Evolutionary conservation across 2,113 vertebrate genomes (phyloP), one percentile per base, ranked within the genome.

Genomic region (Porphyrio hochstetteri): DNA sequence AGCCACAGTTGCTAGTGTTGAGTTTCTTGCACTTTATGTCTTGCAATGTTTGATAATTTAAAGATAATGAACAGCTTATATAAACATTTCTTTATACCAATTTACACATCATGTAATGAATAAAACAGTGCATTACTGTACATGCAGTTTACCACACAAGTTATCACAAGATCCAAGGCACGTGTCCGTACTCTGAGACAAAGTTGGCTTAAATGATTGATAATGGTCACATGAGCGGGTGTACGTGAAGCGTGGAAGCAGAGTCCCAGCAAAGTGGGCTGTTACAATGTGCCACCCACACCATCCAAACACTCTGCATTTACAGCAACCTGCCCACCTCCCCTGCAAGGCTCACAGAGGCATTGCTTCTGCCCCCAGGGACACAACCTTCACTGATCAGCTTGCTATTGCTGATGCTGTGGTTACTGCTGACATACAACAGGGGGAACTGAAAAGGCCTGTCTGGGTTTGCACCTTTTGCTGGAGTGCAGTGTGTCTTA

Each of bases 1-100:
- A 82, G 92, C 46, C 75, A 25, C 90, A 91, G 68, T 80, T 97
- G 65, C 60, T 88, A 93, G 96, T 96, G 96, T 98, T 96, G 92
- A 88, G 83, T 98, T 98, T 98, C 97, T 95, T 97, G 69, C 64
- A 90, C 83, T 92, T 91, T 86, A 83, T 84, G 24, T 83, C 96
- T 97, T 95, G 88, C 92, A 88, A 95, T 95, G 75, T 94, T 97
- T 95, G 65, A 92, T 94, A 92, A 83, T 96, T 97, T 95, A 81
- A 96, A 95, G 92, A 55, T 92, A 86, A 96, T 92, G 53, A 93
- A 82, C 29, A 88, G 36, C 38, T 96, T 93, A 52, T 94, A 86
- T 97, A 92, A 97, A 65, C 38, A 72, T 75, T 82, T 31, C 13
- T 83, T 89, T 92, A 31, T 77, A 90, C 33, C 65, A 82, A 88